Evolutionary conservation across 92 coral and sea anemone species (phyloP), one percentile per base, ranked within the genome.

Genomic region (Epizoanthus scotinus): DNA sequence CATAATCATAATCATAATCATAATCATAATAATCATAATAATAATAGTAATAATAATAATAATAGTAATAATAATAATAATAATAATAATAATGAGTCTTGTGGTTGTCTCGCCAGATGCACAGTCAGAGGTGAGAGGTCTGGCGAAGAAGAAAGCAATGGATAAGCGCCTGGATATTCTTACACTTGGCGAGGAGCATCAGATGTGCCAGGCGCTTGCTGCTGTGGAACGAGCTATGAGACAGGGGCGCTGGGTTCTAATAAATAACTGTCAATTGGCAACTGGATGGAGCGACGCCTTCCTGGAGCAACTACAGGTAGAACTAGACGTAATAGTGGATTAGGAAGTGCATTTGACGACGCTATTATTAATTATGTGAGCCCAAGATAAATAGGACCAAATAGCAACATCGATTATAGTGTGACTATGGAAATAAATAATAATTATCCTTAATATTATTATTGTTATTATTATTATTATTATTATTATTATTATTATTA

Each of bases 201-300:
- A 86, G 49, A 86, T 88, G 90, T 67, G 71, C 38, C 82, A 81
- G 70, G 94, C 90, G 19, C 86, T 94, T 28, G 20, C 26, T 44
- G 94, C 94, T 29, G 87, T 94, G 53, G 85, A 83, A 75, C 90
- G 83, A 52, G 98, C 97, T 8, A 88, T 88, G 85, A 85, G 53
- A 70, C 21, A 71, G 20, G 97, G 97, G 34, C 80, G 84, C 74
- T 96, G 99, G 99, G 98, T 93, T 18, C 71, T 96, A 26, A 78
- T 96, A 50, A 85, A 83, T 69, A 96, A 93, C 84, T 90, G 98
- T 65, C 98, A 96, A 53, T 85, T 93, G 19, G 91, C 88, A 5
- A 20, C 89, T 63, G 52, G 78, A 12, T 96, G 99, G 99, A 64
- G 93, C 6, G 78, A 79, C 15, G 94, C 88, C 53, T 67, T 93